Percentiles rank a stretch among this genome's conserved stretches.
Conservation (phyloP, 2,797 vertebrate species). For the Otolemur crassicaudatus region DNA sequence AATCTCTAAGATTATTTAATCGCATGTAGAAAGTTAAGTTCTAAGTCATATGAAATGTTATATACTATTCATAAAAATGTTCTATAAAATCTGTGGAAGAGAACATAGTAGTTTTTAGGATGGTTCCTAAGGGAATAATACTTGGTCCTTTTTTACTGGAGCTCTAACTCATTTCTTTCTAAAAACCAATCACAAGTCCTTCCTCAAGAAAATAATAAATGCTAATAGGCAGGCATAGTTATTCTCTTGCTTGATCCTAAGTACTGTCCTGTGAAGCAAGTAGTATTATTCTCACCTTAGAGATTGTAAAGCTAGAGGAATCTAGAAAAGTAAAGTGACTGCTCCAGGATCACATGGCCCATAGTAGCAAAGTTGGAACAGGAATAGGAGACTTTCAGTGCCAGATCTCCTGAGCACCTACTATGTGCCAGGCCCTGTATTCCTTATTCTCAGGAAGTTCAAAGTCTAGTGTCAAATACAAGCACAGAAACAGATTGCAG, state of each 20-base stretch:
- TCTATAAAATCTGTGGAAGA: neutral
- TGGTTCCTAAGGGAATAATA: neutral
- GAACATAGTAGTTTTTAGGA: neutral
- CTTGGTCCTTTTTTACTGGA: neutral
- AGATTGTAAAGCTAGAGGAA: neutral
- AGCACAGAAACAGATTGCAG: neutral
- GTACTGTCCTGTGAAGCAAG: neutral
- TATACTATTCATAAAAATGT: neutral
- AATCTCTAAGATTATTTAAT: neutral
- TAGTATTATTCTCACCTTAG: neutral
- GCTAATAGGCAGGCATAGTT: neutral
- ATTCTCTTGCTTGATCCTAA: neutral
- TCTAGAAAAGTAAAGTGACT: neutral
- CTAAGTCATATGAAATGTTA: neutral
- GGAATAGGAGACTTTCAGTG: neutral
- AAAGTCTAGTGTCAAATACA: neutral
- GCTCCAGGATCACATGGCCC: neutral
- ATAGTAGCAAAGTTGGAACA: neutral
- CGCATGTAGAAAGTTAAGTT: constrained; percentile 5
- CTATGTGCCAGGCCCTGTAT: neutral
- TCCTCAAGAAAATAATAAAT: neutral
- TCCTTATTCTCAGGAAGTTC: neutral
- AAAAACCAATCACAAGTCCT: neutral
- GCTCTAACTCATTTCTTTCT: neutral
- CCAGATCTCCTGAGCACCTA: neutral